A percentile compares a stretch with the other conserved stretches of the same genome.
These are phyloP conservation scores for Corythaixoides concolor DNA, from an alignment of 2,113 vertebrate species.

Conservation along the genomic window DNA sequence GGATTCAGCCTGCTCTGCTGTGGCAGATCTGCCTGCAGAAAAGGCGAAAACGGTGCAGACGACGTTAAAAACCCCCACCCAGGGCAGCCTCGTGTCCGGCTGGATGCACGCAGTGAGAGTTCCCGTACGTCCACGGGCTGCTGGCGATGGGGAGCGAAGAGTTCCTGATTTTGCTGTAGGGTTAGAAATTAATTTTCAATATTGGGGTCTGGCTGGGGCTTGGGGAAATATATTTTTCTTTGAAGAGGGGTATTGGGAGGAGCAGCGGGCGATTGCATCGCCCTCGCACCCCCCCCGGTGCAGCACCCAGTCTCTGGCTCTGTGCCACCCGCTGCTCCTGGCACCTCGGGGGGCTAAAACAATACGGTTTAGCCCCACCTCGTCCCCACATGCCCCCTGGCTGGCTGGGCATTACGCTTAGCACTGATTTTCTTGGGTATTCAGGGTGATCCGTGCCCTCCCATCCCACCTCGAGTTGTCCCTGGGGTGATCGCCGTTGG, in stretches of 20 bases:
- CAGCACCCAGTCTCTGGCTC: background rate
- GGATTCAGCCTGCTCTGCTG: background rate
- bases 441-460: background rate
- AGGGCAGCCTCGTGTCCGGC: background rate
- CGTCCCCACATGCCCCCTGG: background rate
- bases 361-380: fast-evolving
- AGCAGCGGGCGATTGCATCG: background rate
- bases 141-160: fast-evolving
- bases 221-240: background rate
- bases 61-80: background rate
- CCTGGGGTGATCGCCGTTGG: fast-evolving
- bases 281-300: fast-evolving
- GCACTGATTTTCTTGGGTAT: background rate
- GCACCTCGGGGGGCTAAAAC: fast-evolving
- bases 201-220: background rate
- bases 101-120: fast-evolving
- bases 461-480: background rate
- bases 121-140: fast-evolving
- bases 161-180: background rate
- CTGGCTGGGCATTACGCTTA: background rate
- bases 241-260: background rate
- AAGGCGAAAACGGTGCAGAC: background rate
- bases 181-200: background rate
- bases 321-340: background rate
- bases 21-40: background rate